phyloP scores from a whole-genome alignment of 1,140 invertebrate species.

The Popillia japonica region DNA sequence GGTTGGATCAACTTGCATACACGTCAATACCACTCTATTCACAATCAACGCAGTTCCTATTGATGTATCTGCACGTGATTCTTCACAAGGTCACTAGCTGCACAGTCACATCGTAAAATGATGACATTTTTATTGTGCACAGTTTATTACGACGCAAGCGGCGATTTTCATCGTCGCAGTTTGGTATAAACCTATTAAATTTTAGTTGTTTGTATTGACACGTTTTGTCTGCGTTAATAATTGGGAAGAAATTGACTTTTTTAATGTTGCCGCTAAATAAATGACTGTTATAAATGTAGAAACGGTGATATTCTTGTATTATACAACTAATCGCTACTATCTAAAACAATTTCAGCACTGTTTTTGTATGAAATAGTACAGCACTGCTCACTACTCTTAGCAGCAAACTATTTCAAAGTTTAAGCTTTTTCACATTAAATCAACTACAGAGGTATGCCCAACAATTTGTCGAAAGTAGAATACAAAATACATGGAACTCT shows the following conservation, averaged over 20 bases:
- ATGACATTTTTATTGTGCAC: background rate
- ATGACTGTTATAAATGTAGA: background rate
- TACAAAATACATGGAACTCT: no score
- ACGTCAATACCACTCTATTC: background rate
- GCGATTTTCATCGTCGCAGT: constrained; percentile 3
- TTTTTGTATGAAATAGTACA: no score
- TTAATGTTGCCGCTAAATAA: background rate
- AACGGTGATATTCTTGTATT: background rate
- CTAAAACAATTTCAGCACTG: no score
- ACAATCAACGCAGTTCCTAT: background rate
- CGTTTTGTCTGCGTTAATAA: background rate
- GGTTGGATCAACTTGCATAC: constrained; percentile 5
- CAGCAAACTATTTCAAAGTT: no score
- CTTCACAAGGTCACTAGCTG: background rate
- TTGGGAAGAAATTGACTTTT: background rate
- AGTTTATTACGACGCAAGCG: background rate
- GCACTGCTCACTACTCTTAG: no score
- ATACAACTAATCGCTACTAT: background rate
- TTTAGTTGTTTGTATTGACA: background rate
- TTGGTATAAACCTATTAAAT: background rate
- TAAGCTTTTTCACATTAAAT: no score
- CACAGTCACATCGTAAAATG: background rate
- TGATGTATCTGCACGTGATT: constrained; percentile 18
- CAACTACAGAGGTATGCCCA: no score
- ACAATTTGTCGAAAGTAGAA: no score